phyloP scores from a whole-genome alignment of 2,797 vertebrate genomes.

The Chelidonichthys spinosus region DNA sequence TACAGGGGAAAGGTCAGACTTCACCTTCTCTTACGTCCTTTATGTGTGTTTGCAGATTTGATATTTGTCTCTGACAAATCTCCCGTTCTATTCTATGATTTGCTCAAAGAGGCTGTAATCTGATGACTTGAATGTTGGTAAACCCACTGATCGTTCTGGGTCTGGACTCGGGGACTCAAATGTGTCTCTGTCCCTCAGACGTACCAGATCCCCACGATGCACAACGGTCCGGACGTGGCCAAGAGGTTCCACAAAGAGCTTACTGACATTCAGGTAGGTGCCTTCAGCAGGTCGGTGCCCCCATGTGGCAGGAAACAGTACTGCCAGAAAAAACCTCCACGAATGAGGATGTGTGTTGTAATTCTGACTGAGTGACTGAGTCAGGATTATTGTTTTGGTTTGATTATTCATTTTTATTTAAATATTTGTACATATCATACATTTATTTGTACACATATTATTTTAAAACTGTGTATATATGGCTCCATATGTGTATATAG shows the following conservation, averaged over 20 bases:
- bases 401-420: no score
- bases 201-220: constrained; percentile 90
- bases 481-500: no score
- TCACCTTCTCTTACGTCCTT: neutral
- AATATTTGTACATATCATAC: no score
- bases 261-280: constrained; percentile 89
- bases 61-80: neutral
- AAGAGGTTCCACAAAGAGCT: constrained; percentile 89
- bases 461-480: no score
- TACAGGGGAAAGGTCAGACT: constrained; percentile 85
- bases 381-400: neutral
- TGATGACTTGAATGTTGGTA: neutral
- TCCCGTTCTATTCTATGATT: neutral
- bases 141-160: neutral
- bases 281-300: neutral
- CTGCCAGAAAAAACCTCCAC: neutral
- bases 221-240: constrained; percentile 89
- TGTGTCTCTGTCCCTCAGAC: constrained; percentile 68
- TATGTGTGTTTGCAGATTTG: neutral
- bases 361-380: neutral
- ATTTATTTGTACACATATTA: no score
- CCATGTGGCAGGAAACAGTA: constrained; percentile 10
- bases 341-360: neutral
- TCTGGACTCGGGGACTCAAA: neutral
- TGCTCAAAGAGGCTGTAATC: neutral